Conservation (phyloP, 2,797 vertebrate species). For the Limosa lapponica region DNA sequence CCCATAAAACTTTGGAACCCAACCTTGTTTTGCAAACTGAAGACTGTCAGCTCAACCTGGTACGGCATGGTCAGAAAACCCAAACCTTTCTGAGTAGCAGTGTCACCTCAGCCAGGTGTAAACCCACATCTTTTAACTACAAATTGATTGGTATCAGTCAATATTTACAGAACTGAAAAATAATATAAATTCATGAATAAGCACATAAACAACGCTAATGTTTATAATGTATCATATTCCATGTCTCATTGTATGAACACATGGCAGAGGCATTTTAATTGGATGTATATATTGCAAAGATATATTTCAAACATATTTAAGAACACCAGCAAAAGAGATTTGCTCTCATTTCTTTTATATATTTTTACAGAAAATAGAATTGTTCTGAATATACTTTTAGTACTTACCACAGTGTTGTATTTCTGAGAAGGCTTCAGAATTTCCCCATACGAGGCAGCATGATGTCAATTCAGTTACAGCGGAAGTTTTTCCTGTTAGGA, state of each 20-base stretch:
- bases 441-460: background rate
- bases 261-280: background rate
- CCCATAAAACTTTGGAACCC: background rate
- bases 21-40: background rate
- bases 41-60: background rate
- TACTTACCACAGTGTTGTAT: conserved; percentile 20
- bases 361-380: background rate
- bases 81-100: background rate
- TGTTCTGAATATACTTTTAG: background rate
- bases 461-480: conserved; percentile 21
- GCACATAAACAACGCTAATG: background rate
- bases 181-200: background rate
- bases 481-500: background rate
- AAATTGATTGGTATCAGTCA: background rate
- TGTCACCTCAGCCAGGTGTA: background rate
- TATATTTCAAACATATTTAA: background rate
- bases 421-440: conserved; percentile 9
- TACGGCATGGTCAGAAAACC: background rate
- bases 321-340: background rate
- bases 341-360: background rate
- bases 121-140: background rate
- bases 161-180: background rate
- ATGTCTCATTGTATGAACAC: background rate
- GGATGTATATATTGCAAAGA: background rate
- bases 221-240: background rate